Evolutionary conservation across 2,888 invertebrate genomes (phyloP).

Genomic region (Lepidocyrtoides sp.): DNA sequence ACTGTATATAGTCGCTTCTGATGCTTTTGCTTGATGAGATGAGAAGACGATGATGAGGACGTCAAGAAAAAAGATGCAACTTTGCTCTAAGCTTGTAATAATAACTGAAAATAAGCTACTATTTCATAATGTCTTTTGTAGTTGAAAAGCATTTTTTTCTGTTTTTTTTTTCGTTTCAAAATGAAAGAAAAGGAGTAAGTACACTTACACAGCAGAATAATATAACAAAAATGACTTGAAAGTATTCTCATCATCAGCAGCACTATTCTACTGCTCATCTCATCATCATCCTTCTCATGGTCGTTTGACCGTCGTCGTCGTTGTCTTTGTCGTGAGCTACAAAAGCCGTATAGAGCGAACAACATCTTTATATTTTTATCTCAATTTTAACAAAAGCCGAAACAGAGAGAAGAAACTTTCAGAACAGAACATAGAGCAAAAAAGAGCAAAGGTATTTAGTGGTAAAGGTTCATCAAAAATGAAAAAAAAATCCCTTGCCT

Average conservation of each 20-base stretch:
- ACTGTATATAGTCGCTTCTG: neutral
- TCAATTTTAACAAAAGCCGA: slow-evolving; percentile 68
- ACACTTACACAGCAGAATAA: slow-evolving; percentile 52
- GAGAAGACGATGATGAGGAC: slow-evolving; percentile 26
- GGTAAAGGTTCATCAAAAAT: slow-evolving; percentile 67
- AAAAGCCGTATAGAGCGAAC: slow-evolving; percentile 53
- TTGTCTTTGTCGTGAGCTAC: slow-evolving; percentile 66
- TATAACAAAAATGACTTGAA: slow-evolving; percentile 55
- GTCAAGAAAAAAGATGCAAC: neutral
- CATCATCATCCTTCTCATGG: slow-evolving; percentile 53
- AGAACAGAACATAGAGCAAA: slow-evolving; percentile 49
- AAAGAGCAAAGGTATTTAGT: slow-evolving; percentile 67
- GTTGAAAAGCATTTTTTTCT: slow-evolving; percentile 32
- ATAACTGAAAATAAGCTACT: slow-evolving; percentile 65
- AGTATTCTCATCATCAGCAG: slow-evolving; percentile 71
- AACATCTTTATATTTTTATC: slow-evolving; percentile 59
- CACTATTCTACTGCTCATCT: slow-evolving; percentile 59
- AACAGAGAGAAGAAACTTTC: slow-evolving; percentile 41
- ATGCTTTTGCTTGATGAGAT: slow-evolving; percentile 32
- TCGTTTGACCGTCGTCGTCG: slow-evolving; percentile 19
- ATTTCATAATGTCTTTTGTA: slow-evolving; percentile 55
- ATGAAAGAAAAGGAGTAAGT: slow-evolving; percentile 72
- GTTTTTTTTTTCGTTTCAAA: slow-evolving; percentile 39
- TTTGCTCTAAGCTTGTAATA: slow-evolving; percentile 40
- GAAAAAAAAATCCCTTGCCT: slow-evolving; percentile 70